Evolutionary conservation across 2,797 vertebrate genomes (phyloP).

Genomic region (Enteromius afrohamiltoni): DNA sequence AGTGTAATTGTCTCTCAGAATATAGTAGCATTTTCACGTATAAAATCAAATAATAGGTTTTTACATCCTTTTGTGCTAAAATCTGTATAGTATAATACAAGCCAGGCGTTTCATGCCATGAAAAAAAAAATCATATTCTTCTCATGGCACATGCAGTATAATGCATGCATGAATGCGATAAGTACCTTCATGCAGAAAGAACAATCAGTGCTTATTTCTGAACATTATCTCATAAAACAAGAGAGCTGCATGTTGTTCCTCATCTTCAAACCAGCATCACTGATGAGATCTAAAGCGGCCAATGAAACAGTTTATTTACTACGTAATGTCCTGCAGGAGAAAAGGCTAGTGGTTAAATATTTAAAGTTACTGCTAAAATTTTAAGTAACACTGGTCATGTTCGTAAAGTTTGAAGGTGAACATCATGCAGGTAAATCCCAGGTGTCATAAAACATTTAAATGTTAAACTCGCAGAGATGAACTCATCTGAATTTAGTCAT

Average conservation of each 20-base stretch:
- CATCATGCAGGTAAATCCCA: conserved; percentile 15
- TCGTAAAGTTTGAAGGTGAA: not conserved
- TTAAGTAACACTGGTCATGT: not conserved
- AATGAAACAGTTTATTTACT: not conserved
- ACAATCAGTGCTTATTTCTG: not conserved
- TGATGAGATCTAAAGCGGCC: not conserved
- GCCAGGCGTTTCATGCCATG: not conserved
- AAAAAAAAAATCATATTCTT: not conserved
- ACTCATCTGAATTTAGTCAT: not conserved
- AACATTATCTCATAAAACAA: conserved; percentile 12
- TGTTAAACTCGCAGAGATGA: conserved; percentile 9
- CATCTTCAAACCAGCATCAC: not conserved
- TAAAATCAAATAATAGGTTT: not conserved
- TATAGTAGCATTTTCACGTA: not conserved
- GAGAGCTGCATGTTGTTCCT: not conserved
- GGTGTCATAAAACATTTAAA: conserved; percentile 17
- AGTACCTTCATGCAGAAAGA: not conserved
- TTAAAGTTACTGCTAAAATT: not conserved
- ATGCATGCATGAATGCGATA: not conserved
- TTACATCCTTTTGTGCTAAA: not conserved
- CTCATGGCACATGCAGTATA: not conserved
- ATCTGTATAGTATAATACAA: not conserved
- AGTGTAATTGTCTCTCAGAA: too few species aligned
- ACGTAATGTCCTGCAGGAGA: conserved; percentile 9
- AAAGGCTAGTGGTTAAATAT: not conserved